Evolutionary conservation across 2,888 invertebrate genomes (phyloP), one percentile per base, ranked within the genome.

Genomic region (Hymenopus coronatus): DNA sequence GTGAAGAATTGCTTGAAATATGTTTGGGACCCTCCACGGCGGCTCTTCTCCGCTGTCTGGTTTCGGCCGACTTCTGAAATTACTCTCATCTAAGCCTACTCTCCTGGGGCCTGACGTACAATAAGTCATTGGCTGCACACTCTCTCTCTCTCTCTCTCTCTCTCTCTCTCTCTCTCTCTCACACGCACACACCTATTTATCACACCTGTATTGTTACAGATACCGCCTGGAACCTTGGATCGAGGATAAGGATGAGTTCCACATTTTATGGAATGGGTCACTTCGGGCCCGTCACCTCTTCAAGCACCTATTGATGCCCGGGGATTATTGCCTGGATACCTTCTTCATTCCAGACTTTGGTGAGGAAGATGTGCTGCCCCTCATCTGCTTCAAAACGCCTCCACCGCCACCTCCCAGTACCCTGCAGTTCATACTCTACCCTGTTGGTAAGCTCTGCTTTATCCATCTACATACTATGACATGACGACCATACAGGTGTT

Each of bases 291-390:
- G 95, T 0, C 83, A 70, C 20, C 28, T 87, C 7, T 93, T 92
- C 91, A 93, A 93, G 84, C 91, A 92, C 33, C 94, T 94, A 0
- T 92, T 95, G 82, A 93, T 93, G 15, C 94, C 94, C 1, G 93
- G 93, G 88, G 94, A 95, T 90, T 96, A 94, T 92, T 96, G 96
- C 91, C 95, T 96, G 94, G 96, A 96, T 91, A 93, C 94, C 0
- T 94, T 95, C 91, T 93, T 89, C 93, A 85, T 87, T 6, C 46
- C 27, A 3, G 28, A 82, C 40, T 4, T n/a, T 30, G 82, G 85
- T 92, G 93, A 0, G 92, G 20, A 93, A 93, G 28, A 87, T 12
- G 95, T 95, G 7, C 91, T 95, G 82, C 95, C 95, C 0, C 93
- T 96, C 90, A 93, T 95, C 12, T 96, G 96, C 91, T 93, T 93